Base-by-base conservation (phyloP, 1,140 invertebrate species). In the Drosophila bocqueti region DNA sequence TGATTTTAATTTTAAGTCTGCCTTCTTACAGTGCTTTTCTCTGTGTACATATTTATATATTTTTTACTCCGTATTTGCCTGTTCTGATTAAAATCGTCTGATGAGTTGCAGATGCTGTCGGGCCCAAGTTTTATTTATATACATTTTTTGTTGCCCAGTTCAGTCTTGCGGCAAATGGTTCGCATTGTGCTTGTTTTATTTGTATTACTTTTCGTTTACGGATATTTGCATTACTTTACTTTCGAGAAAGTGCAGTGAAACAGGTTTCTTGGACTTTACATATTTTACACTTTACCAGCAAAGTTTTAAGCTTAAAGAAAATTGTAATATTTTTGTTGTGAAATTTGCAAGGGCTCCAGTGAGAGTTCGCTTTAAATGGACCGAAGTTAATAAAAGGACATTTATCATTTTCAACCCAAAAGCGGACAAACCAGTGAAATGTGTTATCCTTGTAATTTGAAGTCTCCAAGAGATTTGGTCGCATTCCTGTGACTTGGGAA, bases 41-140 rank as follows among this genome's bases (percentile, higher is more conserved):
- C 60, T 59, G 49, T 79, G 55, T 43, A 72, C 24, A 58, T 36
- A 73, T 73, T 60, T 72, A 43, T 55, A 18, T 38, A 31, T 52
- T 76, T 75, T 52, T 66, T 57, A 18, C 38, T 26, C 50, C 34
- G 29, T 49, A 59, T 64, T 80, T 76, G 43, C 62, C 76, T 50
- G 40, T 61, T 74, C 65, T 89, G 85, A 89, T 87, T 83, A 89
- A 87, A 90, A 84, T 76, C 74, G 64, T 55, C 73, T 83, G 71
- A 86, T 83, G 79, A 78, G 76, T 66, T 85, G 76, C 71, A 76
- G 76, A 59, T 65, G 67, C 67, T 73, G 54, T 58, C 34, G 36
- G 50, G 26, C 47, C 49, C 31, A 46, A 47, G 40, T 66, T 52
- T 46, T 79, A 76, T 71, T 74, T 61, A 11, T 34, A 18, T 57